Conservation (phyloP, 2,797 vertebrate genomes). For the Hylomyscus alleni region DNA sequence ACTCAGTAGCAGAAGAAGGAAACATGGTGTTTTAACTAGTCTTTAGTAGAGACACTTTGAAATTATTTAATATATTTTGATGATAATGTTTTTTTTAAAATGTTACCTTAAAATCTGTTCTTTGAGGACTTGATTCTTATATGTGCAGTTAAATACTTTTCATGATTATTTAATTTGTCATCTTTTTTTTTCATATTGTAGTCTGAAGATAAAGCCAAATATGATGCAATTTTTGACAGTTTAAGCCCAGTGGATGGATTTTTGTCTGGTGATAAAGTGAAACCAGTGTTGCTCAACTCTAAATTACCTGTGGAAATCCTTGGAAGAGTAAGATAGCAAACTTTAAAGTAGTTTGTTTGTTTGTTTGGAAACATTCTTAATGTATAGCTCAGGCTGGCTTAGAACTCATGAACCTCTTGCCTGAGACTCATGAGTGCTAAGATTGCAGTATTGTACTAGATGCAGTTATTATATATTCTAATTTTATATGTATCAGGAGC, state of each 20-base stretch:
- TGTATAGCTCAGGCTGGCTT: background rate
- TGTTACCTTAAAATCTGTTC: slow-evolving; percentile 40
- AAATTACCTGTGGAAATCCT: slow-evolving; percentile 98
- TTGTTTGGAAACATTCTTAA: background rate
- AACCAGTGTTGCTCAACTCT: slow-evolving; percentile 99
- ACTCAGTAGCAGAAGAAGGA: background rate
- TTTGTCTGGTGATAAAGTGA: slow-evolving; percentile 98
- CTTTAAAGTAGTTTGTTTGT: slow-evolving; percentile 56
- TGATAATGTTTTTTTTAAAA: slow-evolving; percentile 40
- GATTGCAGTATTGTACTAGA: background rate
- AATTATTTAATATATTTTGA: slow-evolving; percentile 58
- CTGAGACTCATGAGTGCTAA: background rate
- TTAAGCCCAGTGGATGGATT: slow-evolving; percentile 95
- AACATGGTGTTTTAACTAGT: slow-evolving; percentile 40
- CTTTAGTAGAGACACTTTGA: slow-evolving; percentile 23
- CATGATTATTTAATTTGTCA: slow-evolving; percentile 61
- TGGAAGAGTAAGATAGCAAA: slow-evolving; percentile 93
- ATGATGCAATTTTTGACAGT: slow-evolving; percentile 98
- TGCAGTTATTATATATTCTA: slow-evolving; percentile 66
- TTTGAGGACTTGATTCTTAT: slow-evolving; percentile 40
- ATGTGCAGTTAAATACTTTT: slow-evolving; percentile 45
- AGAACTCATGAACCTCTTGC: background rate
- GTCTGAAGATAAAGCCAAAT: slow-evolving; percentile 98
- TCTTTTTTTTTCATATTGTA: slow-evolving; percentile 85
- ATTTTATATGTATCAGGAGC: background rate